These are phyloP conservation scores for Bradysia coprophila DNA, from an alignment of 1,140 invertebrate genomes.

Conservation along the genomic window DNA sequence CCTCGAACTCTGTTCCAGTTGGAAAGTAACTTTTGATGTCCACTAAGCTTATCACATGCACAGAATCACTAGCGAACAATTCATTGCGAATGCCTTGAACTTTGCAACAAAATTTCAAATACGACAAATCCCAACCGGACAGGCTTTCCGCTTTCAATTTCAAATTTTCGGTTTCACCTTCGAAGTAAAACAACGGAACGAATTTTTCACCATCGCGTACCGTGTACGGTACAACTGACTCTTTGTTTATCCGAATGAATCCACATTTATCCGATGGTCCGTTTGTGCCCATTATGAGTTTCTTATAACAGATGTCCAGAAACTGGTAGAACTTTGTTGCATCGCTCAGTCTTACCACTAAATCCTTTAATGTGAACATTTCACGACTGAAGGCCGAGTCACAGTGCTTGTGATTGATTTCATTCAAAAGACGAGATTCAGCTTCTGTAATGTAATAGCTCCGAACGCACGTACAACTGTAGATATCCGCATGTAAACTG, in stretches of 20 bases:
- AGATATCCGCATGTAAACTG: conserved; percentile 65
- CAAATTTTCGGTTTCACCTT: conserved; percentile 77
- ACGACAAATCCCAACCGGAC: conserved; percentile 79
- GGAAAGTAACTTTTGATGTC: conserved; percentile 85
- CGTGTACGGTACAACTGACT: conserved; percentile 85
- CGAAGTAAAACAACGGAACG: conserved; percentile 87
- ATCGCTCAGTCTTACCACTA: conserved; percentile 72
- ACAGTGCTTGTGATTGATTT: conserved; percentile 86
- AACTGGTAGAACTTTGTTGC: conserved; percentile 82
- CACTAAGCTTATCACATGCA: conserved; percentile 69
- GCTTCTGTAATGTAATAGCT: conserved; percentile 86
- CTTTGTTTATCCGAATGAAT: conserved; percentile 85
- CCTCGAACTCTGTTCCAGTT: conserved; percentile 70
- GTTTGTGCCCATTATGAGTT: conserved; percentile 44
- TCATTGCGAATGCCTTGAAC: conserved; percentile 83
- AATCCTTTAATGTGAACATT: conserved; percentile 73
- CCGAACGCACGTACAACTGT: conserved; percentile 71
- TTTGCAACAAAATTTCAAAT: conserved; percentile 87
- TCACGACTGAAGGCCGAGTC: conserved; percentile 77
- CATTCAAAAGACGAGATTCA: conserved; percentile 77
- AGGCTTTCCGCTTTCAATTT: conserved; percentile 68
- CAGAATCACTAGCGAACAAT: conserved; percentile 73
- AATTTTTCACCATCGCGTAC: conserved; percentile 64
- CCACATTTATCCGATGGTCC: conserved; percentile 67
- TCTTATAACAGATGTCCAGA: conserved; percentile 71